Conservation (phyloP, 2,888 invertebrate genomes). For the Drosophila robusta region DNA sequence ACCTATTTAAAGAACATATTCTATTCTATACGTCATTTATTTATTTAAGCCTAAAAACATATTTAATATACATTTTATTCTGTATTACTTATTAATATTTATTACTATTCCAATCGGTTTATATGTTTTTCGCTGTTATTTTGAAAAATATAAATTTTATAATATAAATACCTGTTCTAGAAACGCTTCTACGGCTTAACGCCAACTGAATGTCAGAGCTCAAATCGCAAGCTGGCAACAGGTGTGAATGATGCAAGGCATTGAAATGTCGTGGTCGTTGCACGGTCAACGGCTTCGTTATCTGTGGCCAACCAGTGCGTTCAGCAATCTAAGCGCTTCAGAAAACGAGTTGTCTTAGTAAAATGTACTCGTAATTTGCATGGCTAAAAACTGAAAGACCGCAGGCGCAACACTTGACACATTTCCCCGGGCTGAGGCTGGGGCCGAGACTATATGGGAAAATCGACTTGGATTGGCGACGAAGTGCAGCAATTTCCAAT, state of each 20-base stretch:
- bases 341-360: constrained; percentile 65
- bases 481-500: constrained; percentile 47
- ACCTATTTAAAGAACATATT: too few species aligned
- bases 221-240: constrained; percentile 40
- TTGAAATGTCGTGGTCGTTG: constrained; percentile 34
- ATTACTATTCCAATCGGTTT: too few species aligned
- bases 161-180: neutral
- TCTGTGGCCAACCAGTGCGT: constrained; percentile 47
- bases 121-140: too few species aligned
- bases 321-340: constrained; percentile 46
- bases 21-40: too few species aligned
- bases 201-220: constrained; percentile 10
- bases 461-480: constrained; percentile 32
- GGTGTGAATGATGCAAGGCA: constrained; percentile 70
- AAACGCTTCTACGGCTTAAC: neutral
- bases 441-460: constrained; percentile 34
- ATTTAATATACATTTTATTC: too few species aligned
- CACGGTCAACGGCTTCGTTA: constrained; percentile 47
- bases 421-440: constrained; percentile 50
- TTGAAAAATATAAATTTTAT: too few species aligned
- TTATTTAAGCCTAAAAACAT: too few species aligned
- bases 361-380: constrained; percentile 73
- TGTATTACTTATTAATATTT: too few species aligned
- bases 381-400: constrained; percentile 38
- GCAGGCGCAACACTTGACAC: constrained; percentile 72